Evolutionary conservation across 2,888 invertebrate species (phyloP), one percentile per base, ranked within the genome.

Genomic region (Galeopsomyia nigrocyanea): DNA sequence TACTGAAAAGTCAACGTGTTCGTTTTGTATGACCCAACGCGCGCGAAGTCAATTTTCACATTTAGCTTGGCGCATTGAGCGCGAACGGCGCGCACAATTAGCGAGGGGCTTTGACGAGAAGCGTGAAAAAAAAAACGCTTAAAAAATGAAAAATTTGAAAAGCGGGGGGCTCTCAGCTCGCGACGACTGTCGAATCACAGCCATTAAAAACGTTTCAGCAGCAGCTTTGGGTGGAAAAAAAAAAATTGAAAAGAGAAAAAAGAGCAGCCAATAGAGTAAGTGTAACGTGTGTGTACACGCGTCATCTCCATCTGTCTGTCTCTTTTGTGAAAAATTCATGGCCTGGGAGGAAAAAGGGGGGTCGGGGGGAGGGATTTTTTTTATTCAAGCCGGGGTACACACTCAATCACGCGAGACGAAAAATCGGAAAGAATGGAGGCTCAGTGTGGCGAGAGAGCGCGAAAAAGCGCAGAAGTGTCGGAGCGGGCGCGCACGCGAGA

Each of bases 241-340:
- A n/a, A n/a, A n/a, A n/a, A n/a, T n/a, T n/a, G n/a, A n/a, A n/a
- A n/a, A n/a, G 46, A 57, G 58, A 66, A 58, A 47, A 26, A 57
- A 57, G 47, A 39, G 56, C 19, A 26, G 51, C 50, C 58, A 58
- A 58, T 58, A 58, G 26, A 49, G 19, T 50, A 49, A 26, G 19
- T 17, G 16, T 5, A 26, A 26, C 3, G 26, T 26, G 26, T 26
- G 7, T 14, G 13, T 26, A n/a, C 62, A 62, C 22, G n/a, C 46
- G 47, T 21, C 49, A 21, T 61, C 51, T 57, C 21, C 53, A 53
- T 53, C 39, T 17, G 51, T 39, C 39, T 39, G 39, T 39, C 39
- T 39, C 67, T 68, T 68, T 60, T 68, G 67, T 68, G 31, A 60
- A 68, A 39, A 68, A 60, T 68, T 46, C 67, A 68, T 60, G 55